Evolutionary conservation across 1,140 invertebrate genomes (phyloP).

Genomic region (Hesperophylax magnus): DNA sequence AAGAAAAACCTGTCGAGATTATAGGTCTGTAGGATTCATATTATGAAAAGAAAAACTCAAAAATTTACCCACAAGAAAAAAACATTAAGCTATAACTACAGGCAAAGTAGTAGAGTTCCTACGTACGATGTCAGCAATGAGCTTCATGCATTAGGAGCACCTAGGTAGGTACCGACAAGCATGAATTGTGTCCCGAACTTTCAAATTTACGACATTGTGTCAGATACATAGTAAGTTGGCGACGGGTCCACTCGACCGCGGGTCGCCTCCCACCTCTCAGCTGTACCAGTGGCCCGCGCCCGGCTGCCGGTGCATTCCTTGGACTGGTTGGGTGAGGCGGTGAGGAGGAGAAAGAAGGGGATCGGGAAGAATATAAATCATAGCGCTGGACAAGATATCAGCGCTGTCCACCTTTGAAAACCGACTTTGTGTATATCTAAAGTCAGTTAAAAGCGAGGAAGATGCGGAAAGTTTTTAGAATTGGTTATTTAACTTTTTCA

Average conservation of each 20-base stretch:
- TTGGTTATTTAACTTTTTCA: too few relatives aligned
- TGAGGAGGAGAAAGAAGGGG: neutral
- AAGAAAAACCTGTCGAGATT: too few relatives aligned
- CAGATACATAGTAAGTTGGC: conserved; percentile 4
- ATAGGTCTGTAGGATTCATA: too few relatives aligned
- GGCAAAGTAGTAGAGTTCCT: too few relatives aligned
- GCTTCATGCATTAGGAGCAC: neutral
- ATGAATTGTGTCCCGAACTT: neutral
- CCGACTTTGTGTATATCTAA: conserved; percentile 37
- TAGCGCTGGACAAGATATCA: conserved; percentile 41
- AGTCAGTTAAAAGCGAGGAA: neutral
- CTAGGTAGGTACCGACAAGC: neutral
- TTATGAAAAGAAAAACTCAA: too few relatives aligned
- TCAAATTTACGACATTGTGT: conserved; percentile 1
- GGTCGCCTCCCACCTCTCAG: neutral
- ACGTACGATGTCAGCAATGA: too few relatives aligned
- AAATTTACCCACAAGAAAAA: too few relatives aligned
- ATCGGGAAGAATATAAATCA: conserved; percentile 41
- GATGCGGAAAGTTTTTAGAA: neutral
- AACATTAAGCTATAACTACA: too few relatives aligned
- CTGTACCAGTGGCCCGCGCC: too few relatives aligned
- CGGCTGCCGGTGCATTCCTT: neutral
- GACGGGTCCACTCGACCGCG: conserved; percentile 7
- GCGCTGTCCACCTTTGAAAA: conserved; percentile 50
- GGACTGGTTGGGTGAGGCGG: neutral